Percentiles rank a stretch among this genome's conserved stretches.
Conservation (phyloP, 1,140 invertebrate species). For the Zaprionus vittiger region DNA sequence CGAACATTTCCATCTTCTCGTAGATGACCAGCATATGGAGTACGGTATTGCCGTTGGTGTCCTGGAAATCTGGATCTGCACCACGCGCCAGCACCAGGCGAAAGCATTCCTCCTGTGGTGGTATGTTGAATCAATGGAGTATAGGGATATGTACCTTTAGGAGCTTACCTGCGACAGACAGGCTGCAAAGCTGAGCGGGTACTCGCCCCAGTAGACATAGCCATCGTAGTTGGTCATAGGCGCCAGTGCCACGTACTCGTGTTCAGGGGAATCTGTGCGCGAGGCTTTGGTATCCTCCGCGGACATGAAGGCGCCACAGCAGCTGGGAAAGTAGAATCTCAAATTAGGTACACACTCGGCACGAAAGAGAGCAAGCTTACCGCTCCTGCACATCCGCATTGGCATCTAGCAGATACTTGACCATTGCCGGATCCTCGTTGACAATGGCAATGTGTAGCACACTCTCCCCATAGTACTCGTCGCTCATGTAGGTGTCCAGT, state of each 20-base stretch:
- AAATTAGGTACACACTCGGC: not conserved
- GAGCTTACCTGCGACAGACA: slow-evolving; percentile 91
- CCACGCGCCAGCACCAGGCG: slow-evolving; percentile 96
- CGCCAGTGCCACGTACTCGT: slow-evolving; percentile 95
- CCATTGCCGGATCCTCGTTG: slow-evolving; percentile 98
- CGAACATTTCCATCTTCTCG: slow-evolving; percentile 96
- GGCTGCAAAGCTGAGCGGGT: slow-evolving; percentile 97
- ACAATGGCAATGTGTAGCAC: slow-evolving; percentile 98
- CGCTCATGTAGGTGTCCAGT: slow-evolving; percentile 97
- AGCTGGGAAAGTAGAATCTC: slow-evolving; percentile 77
- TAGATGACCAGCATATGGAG: slow-evolving; percentile 99
- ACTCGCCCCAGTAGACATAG: slow-evolving; percentile 99
- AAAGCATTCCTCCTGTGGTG: slow-evolving; percentile 93
- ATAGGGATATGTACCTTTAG: too few relatives aligned
- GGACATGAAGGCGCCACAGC: slow-evolving; percentile 97
- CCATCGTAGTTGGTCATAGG: slow-evolving; percentile 97
- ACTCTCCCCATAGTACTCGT: slow-evolving; percentile 98
- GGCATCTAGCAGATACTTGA: slow-evolving; percentile 96
- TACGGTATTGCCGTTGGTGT: slow-evolving; percentile 98
- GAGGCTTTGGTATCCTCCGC: slow-evolving; percentile 98
- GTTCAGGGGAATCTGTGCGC: slow-evolving; percentile 93
- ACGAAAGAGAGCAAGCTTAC: slow-evolving; percentile 31
- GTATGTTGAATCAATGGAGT: not conserved
- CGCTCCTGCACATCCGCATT: slow-evolving; percentile 96
- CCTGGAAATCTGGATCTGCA: slow-evolving; percentile 97